Evolutionary conservation across 2,888 invertebrate genomes (phyloP), one percentile per base, ranked within the genome.

Genomic region (Oconnorella tubifera): DNA sequence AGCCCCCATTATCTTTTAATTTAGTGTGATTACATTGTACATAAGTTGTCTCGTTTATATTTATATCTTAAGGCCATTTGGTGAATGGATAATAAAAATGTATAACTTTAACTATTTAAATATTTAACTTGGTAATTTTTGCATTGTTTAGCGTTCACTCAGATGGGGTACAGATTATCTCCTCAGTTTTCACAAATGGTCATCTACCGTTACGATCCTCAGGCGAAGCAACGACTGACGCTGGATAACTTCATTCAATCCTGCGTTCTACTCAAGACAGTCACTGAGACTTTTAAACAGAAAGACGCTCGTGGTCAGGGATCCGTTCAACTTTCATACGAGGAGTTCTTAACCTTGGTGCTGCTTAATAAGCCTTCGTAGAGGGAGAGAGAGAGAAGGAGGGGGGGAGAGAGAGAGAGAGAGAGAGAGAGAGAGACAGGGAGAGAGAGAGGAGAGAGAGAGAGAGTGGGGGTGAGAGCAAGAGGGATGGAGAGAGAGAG

Each of bases 221-320:
- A 84, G 67, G 68, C 86, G 85, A 67, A 86, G 85, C 70, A 87
- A 86, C 75, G 86, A 89, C 68, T 82, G 68, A 89, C 91, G 0
- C 89, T 94, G 51, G 94, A 94, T 82, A 88, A 89, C 74, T 94
- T 94, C 78, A 93, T 94, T 73, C 90, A 93, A 50, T 81, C 90
- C 10, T 92, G 92, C 80, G 90, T 94, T 14, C 90, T 93, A 84
- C 87, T 94, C 70, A 92, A 92, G 79, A 80, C 80, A 3, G 73
- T 84, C 70, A 81, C 83, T 29, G 94, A 95, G 78, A 90, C 91
- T 29, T 96, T 96, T 79, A 85, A 89, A 75, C 84, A 85, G 65
- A 87, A 90, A 62, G 95, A 96, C 79, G 85, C 86, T 0, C 88
- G 90, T 72, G 87, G 89, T 82, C 89, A 88, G 75, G 96, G 95